Evolutionary conservation across 2,888 invertebrate genomes (phyloP).

Genomic region (Carabus problematicus): DNA sequence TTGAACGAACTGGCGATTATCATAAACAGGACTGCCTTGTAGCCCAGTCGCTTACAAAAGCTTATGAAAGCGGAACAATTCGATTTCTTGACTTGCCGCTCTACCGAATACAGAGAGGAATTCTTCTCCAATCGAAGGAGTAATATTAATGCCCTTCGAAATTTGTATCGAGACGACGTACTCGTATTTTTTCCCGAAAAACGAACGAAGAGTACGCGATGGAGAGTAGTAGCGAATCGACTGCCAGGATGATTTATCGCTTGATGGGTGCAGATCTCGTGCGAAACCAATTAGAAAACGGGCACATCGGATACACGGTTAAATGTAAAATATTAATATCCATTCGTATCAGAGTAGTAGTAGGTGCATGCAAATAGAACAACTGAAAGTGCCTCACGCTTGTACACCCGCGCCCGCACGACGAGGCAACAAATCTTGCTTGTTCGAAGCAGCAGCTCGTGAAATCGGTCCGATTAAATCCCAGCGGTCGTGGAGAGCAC

Average conservation of each 20-base stretch:
- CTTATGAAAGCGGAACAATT: constrained; percentile 38
- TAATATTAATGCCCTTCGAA: constrained; percentile 31
- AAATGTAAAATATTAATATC: constrained; percentile 51
- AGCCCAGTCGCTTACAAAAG: constrained; percentile 7
- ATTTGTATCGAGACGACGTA: constrained; percentile 19
- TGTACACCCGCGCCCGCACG: constrained; percentile 37
- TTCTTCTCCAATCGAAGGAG: constrained; percentile 18
- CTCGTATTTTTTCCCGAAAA: background rate
- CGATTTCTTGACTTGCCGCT: constrained; percentile 35
- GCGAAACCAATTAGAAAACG: constrained; percentile 51
- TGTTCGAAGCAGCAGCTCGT: constrained; percentile 49
- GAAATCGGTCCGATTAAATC: constrained; percentile 51
- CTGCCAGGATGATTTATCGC: constrained; percentile 32
- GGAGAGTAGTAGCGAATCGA: constrained; percentile 16
- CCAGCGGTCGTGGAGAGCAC: constrained; percentile 29
- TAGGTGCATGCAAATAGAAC: constrained; percentile 38
- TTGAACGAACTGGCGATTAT: constrained; percentile 17
- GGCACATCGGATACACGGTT: constrained; percentile 48
- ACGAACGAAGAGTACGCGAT: constrained; percentile 5
- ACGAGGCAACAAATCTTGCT: constrained; percentile 50
- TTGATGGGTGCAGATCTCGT: constrained; percentile 43
- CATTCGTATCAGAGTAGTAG: constrained; percentile 47
- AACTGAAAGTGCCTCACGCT: no score
- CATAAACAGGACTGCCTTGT: constrained; percentile 24
- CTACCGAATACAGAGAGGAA: constrained; percentile 9